Conservation (phyloP, 2,888 invertebrate genomes). For the Trissolcus brochymenae region DNA sequence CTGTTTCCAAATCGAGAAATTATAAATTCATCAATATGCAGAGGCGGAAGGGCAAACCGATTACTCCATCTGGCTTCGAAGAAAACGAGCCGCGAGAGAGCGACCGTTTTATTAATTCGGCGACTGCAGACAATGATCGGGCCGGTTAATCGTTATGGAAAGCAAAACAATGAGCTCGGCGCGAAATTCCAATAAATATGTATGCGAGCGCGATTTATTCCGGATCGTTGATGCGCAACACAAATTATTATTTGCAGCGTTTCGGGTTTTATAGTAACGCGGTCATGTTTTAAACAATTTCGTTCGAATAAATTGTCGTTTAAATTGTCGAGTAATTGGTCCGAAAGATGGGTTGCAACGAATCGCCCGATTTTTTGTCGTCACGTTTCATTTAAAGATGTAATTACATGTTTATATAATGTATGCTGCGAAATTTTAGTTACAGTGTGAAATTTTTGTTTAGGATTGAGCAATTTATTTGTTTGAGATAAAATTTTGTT, state of each 20-base stretch:
- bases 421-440: no score
- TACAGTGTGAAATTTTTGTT: no score
- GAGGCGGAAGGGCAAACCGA: constrained; percentile 57
- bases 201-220: constrained; percentile 37
- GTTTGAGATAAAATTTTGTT: no score
- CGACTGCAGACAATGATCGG: constrained; percentile 55
- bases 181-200: constrained; percentile 46
- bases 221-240: constrained; percentile 17
- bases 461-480: no score
- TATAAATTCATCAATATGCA: constrained; percentile 62
- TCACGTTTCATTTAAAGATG: no score
- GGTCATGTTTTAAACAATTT: constrained; percentile 17
- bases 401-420: no score
- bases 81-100: constrained; percentile 52
- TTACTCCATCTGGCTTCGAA: constrained; percentile 57
- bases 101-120: constrained; percentile 63
- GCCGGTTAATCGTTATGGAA: constrained; percentile 65
- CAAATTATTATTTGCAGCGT: constrained; percentile 25
- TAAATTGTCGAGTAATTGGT: no score
- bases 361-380: no score
- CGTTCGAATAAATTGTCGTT: no score
- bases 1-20: constrained; percentile 50
- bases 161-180: constrained; percentile 32
- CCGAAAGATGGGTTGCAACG: no score
- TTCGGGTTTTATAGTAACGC: background rate